A percentile compares a stretch with the other conserved stretches of the same genome.
Conservation (phyloP, 2,113 vertebrate genomes). For the Rhombomys opimus region DNA sequence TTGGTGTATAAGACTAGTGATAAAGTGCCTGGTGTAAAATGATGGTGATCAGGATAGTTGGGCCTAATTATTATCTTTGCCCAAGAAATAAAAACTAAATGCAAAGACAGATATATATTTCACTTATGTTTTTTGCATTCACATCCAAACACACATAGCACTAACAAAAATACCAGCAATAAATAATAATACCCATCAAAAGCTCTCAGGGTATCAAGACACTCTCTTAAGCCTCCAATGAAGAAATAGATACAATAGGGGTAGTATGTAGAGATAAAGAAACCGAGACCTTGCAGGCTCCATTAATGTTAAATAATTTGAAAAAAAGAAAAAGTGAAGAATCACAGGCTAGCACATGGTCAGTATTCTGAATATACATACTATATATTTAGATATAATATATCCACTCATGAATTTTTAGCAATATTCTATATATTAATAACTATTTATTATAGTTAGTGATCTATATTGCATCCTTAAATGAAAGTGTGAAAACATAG, state of each 20-base stretch:
- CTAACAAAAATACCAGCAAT: background rate
- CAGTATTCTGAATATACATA: background rate
- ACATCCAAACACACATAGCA: background rate
- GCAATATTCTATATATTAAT: background rate
- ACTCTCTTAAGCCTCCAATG: background rate
- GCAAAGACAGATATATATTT: background rate
- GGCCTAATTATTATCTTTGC: background rate
- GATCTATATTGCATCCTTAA: background rate
- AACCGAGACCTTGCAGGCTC: background rate
- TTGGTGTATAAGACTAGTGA: background rate
- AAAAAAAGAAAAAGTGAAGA: background rate
- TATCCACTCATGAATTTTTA: background rate
- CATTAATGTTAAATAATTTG: background rate
- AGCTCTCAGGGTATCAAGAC: background rate
- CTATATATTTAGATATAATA: background rate
- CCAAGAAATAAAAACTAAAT: background rate
- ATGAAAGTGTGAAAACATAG: background rate
- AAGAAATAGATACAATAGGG: background rate
- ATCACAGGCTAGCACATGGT: background rate
- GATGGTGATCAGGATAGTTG: too few relatives aligned
- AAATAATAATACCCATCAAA: background rate
- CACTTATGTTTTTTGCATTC: background rate
- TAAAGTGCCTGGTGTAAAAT: too few relatives aligned
- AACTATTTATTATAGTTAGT: background rate
- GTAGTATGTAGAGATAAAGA: background rate